A percentile compares a stretch with the other conserved stretches of the same genome.
phyloP scores from a whole-genome alignment of 2,797 vertebrate genomes.

The Nasua narica region DNA sequence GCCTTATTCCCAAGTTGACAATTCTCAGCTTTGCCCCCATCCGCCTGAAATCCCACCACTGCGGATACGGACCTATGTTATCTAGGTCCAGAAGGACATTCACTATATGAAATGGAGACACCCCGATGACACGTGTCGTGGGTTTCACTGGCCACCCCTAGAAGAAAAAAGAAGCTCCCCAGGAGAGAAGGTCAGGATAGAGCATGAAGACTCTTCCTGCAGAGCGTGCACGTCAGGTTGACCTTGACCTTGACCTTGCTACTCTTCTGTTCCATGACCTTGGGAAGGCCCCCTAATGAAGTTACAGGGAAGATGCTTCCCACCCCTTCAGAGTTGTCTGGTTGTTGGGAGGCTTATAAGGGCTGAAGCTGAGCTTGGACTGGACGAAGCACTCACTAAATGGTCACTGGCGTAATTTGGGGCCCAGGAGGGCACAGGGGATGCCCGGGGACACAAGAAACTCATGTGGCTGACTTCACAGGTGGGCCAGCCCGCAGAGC shows the following conservation, averaged over 20 bases:
- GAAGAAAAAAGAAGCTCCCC: background rate
- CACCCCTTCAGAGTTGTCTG: background rate
- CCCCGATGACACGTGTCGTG: background rate
- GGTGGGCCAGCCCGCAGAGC: background rate
- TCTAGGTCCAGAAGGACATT: background rate
- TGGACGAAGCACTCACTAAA: background rate
- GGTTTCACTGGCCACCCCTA: background rate
- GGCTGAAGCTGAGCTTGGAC: background rate
- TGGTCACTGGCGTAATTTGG: background rate
- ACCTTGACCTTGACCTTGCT: background rate
- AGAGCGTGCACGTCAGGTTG: background rate
- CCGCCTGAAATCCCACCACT: background rate
- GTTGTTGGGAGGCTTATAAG: background rate
- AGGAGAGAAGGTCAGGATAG: too few species aligned
- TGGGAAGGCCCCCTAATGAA: background rate
- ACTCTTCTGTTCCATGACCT: background rate
- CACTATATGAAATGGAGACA: background rate
- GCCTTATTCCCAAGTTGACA: background rate
- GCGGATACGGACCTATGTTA: background rate
- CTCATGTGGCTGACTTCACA: background rate
- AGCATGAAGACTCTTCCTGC: too few species aligned
- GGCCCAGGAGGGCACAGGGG: background rate
- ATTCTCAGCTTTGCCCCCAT: fast-evolving
- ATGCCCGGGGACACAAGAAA: background rate
- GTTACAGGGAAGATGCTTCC: background rate